A percentile compares a stretch with the other conserved stretches of the same genome.
These are phyloP conservation scores for Nesoenas mayeri DNA, from an alignment of 2,113 vertebrate genomes.

Conservation along the genomic window DNA sequence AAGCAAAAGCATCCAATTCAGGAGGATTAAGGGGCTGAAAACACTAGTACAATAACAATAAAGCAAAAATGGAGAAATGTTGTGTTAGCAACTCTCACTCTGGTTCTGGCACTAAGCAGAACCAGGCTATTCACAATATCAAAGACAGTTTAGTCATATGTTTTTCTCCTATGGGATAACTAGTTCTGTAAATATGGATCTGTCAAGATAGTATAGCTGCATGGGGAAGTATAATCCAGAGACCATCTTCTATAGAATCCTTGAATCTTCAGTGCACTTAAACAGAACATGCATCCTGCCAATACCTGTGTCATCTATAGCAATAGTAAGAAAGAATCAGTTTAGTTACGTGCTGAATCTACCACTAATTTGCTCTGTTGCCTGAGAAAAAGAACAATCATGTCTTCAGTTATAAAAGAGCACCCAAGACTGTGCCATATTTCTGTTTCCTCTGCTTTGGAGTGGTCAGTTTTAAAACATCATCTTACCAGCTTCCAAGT, in stretches of 20 bases:
- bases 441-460: background rate
- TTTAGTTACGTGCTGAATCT: background rate
- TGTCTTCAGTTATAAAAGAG: background rate
- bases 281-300: background rate
- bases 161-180: background rate
- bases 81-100: background rate
- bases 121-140: accelerated
- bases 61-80: background rate
- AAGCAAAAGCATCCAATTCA: background rate
- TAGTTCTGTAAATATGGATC: background rate
- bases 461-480: background rate
- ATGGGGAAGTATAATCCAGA: background rate
- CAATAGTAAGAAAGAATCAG: background rate
- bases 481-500: background rate
- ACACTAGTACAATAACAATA: background rate
- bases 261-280: background rate
- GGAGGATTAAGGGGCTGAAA: background rate
- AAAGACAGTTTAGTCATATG: background rate
- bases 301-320: background rate
- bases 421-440: background rate
- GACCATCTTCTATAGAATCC: background rate
- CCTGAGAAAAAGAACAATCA: background rate
- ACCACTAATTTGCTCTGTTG: background rate
- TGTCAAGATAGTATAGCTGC: background rate
- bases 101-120: background rate